Conservation (phyloP, 1,140 invertebrate genomes). For the Pseudomyrmex dendroicus region DNA sequence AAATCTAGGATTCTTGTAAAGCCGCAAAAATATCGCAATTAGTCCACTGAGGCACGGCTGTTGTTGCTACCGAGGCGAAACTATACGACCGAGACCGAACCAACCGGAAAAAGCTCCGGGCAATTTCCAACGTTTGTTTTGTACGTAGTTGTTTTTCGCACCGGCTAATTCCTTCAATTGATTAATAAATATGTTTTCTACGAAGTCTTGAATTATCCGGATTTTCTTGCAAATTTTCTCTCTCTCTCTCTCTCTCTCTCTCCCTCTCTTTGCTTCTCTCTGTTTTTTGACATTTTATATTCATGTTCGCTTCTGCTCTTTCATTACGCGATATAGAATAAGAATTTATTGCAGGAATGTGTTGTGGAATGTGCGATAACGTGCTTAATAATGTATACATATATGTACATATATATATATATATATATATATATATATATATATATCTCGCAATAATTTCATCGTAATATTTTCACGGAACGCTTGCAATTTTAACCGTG, state of each 20-base stretch:
- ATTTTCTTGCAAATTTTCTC: not conserved
- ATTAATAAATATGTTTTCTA: constrained; percentile 48
- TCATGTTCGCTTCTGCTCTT: not conserved
- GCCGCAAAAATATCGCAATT: constrained; percentile 50
- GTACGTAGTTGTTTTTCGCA: constrained; percentile 33
- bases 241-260: not conserved
- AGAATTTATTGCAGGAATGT: not conserved
- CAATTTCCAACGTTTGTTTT: constrained; percentile 50
- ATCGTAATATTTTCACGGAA: not conserved
- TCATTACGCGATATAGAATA: not conserved
- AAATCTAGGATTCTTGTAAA: constrained; percentile 45
- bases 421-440: not conserved
- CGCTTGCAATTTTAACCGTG: not conserved
- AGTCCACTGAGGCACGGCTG: constrained; percentile 14
- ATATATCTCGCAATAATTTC: not conserved
- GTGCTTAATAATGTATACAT: too few relatives aligned
- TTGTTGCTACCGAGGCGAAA: constrained; percentile 6
- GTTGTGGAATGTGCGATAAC: too few relatives aligned
- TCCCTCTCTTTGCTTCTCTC: not conserved
- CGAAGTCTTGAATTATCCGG: constrained; percentile 3
- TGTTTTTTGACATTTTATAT: not conserved
- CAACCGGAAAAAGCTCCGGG: constrained; percentile 34
- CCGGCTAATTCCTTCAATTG: constrained; percentile 47
- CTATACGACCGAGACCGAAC: constrained; percentile 33
- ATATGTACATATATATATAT: not conserved